Conservation (phyloP, 2,113 vertebrate genomes). For the Oncorhynchus kisutch region DNA sequence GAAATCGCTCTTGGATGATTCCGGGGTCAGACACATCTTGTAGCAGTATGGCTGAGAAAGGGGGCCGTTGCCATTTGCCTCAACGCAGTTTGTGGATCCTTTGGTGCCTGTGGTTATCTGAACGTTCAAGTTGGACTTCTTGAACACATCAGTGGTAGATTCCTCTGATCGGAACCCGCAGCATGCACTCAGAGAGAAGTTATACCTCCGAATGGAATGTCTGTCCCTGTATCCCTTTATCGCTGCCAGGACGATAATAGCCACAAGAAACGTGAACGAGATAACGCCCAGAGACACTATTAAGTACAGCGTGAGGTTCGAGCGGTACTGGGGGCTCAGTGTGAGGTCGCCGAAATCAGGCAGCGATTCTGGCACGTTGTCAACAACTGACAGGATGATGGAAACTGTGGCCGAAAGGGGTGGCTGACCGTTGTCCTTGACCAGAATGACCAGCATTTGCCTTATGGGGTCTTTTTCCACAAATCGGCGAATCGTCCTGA, state of each 20-base stretch:
- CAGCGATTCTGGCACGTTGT: conserved; percentile 81
- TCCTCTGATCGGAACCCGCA: conserved; percentile 56
- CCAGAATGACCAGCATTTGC: conserved; percentile 80
- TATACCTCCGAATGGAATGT: conserved; percentile 47
- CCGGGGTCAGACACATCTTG: conserved; percentile 84
- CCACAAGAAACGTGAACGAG: conserved; percentile 83
- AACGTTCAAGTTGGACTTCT: conserved; percentile 73
- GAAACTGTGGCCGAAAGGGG: conserved; percentile 88
- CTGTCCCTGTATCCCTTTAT: conserved; percentile 74
- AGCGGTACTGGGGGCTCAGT: conserved; percentile 69
- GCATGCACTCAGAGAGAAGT: conserved; percentile 52
- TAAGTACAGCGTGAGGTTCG: conserved; percentile 79
- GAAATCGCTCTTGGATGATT: conserved; percentile 85
- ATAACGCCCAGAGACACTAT: conserved; percentile 83
- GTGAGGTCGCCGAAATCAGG: conserved; percentile 81
- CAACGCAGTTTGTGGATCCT: conserved; percentile 54
- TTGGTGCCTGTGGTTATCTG: conserved; percentile 63
- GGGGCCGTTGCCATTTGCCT: conserved; percentile 53
- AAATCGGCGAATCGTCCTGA: conserved; percentile 81
- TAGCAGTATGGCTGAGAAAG: conserved; percentile 81
- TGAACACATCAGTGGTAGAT: conserved; percentile 66
- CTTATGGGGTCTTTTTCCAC: conserved; percentile 76
- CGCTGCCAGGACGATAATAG: conserved; percentile 80
- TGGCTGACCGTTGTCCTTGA: conserved; percentile 84
- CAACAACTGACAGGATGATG: conserved; percentile 85